Evolutionary conservation across 1,140 invertebrate species (phyloP), one percentile per base, ranked within the genome.

Genomic region (Scaptomyza graminum): DNA sequence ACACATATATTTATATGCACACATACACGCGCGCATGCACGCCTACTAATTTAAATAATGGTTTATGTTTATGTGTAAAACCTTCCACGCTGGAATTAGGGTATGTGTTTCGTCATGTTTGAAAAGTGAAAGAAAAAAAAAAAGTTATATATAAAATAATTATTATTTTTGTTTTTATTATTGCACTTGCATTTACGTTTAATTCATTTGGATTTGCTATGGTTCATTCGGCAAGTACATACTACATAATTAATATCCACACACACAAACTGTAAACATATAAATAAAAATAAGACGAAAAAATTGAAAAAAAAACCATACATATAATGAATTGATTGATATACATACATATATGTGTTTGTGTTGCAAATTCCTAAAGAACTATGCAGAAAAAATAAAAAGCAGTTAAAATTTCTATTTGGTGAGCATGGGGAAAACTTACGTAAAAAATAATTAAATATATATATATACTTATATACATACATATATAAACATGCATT

Each of bases 131-230:
- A 39, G 12, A 39, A 39, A 39, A 39, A 41, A n/a, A 41, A n/a
- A 41, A 55, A 55, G 51, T 43, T 47, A 47, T 65, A 7, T 13
- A 55, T 64, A 39, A 47, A 65, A 25, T 34, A 34, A 34, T 34
- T 63, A 15, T 49, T 49, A 47, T 55, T 46, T 31, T 49, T 41
- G n/a, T 56, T 64, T 49, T 56, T 49, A 64, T 56, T 49, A 64
- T 70, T 65, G 67, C 67, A 70, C 67, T 70, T 64, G 67, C 67
- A 70, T 70, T 70, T 70, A 70, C 34, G 37, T 64, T 63, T 49
- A 34, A 28, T 46, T 56, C 15, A 31, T 16, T 50, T 70, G 18
- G 41, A 50, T 56, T 64, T 63, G 51, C 57, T 62, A 54, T 18
- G 44, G 44, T 57, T 66, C 16, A 65, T 56, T 56, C 39, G 16